Percentiles rank a stretch among this genome's conserved stretches.
Evolutionary conservation across 2,888 invertebrate species (phyloP).

Genomic region (Tenthredo mesomela): DNA sequence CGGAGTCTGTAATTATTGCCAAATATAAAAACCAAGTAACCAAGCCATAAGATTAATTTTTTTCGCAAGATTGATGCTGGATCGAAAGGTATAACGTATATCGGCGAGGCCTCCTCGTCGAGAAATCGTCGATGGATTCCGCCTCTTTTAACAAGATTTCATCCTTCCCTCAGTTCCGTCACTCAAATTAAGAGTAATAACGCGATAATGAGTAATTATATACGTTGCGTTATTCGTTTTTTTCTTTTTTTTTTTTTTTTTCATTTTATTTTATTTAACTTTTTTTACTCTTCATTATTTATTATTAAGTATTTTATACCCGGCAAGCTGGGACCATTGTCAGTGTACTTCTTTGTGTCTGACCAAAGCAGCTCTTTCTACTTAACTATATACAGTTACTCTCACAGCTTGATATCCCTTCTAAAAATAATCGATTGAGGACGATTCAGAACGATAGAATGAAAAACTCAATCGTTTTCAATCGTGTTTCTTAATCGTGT

Average conservation of each 20-base stretch:
- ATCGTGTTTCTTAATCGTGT: no score
- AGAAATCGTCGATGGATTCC: slow-evolving; percentile 69
- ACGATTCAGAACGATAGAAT: no score
- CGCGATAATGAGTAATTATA: slow-evolving; percentile 75
- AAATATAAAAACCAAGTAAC: slow-evolving; percentile 75
- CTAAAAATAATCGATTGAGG: no score
- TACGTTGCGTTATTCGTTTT: not conserved
- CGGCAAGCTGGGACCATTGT: not conserved
- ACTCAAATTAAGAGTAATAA: slow-evolving; percentile 76
- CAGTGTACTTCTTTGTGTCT: not conserved
- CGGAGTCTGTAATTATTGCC: slow-evolving; percentile 77
- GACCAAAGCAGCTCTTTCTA: not conserved
- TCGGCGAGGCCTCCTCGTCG: slow-evolving; percentile 56
- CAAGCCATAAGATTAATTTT: slow-evolving; percentile 75
- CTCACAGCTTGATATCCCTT: not conserved
- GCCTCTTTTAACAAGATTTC: slow-evolving; percentile 77
- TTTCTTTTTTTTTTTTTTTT: not conserved
- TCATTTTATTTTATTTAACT: not conserved
- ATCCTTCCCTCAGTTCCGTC: slow-evolving; percentile 70
- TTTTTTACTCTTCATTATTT: not conserved
- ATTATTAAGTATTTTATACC: not conserved
- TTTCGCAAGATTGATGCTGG: slow-evolving; percentile 77
- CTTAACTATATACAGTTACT: not conserved
- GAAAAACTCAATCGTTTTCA: no score
- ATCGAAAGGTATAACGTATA: slow-evolving; percentile 69